Evolutionary conservation across 2,888 invertebrate genomes (phyloP).

Genomic region (Acrobasis suavella): DNA sequence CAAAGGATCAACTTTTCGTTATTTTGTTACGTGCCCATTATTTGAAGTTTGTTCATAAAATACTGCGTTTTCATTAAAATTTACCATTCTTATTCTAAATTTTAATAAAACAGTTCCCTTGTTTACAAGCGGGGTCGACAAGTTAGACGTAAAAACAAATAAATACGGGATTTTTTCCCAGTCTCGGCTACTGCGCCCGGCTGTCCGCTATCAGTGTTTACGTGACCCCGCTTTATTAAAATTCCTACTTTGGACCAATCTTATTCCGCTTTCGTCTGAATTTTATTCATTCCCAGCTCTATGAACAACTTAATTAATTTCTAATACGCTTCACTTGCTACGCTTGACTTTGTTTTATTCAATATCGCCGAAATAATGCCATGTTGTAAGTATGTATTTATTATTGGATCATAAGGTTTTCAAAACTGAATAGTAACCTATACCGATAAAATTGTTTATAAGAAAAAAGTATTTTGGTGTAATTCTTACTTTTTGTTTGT

Average conservation of each 20-base stretch:
- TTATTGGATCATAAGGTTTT: not conserved
- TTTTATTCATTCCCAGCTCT: constrained; percentile 54
- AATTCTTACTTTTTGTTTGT: too few relatives aligned
- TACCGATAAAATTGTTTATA: not conserved
- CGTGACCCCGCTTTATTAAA: constrained; percentile 76
- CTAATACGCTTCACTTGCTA: constrained; percentile 51
- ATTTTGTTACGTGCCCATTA: not conserved
- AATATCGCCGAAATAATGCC: constrained; percentile 14
- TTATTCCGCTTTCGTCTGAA: constrained; percentile 50
- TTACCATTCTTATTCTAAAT: constrained; percentile 18
- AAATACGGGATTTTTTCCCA: constrained; percentile 36
- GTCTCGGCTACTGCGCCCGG: not conserved
- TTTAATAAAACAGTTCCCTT: constrained; percentile 32
- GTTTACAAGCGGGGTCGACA: constrained; percentile 30
- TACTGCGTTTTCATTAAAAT: constrained; percentile 3
- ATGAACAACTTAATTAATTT: constrained; percentile 70
- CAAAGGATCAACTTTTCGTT: too few relatives aligned
- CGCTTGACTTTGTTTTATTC: constrained; percentile 48
- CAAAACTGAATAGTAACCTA: not conserved
- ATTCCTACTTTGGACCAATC: constrained; percentile 64
- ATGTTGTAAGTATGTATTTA: not conserved
- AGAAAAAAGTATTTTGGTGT: not conserved
- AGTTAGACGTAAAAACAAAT: constrained; percentile 46
- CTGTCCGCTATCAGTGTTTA: constrained; percentile 62
- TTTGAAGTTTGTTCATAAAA: not conserved